phyloP scores from a whole-genome alignment of 1,140 invertebrate genomes.

The Lethocerus indicus region DNA sequence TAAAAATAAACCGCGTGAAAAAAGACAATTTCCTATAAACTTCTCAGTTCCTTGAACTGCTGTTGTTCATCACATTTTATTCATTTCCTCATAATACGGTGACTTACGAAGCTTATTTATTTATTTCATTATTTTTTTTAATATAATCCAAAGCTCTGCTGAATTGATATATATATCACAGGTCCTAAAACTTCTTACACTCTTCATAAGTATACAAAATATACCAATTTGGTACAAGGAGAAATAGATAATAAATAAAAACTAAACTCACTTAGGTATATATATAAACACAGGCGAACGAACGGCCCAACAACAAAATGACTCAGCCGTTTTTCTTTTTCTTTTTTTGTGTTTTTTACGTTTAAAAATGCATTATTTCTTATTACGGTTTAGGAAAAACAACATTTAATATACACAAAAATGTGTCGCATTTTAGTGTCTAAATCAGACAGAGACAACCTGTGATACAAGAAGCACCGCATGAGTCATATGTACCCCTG shows the following conservation, averaged over 20 bases:
- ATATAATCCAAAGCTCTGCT: constrained; percentile 11
- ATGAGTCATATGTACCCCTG: background rate
- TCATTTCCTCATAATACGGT: no score
- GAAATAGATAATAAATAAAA: constrained; percentile 13
- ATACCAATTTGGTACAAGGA: constrained; percentile 14
- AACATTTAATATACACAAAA: constrained; percentile 12
- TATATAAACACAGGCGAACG: constrained; percentile 7
- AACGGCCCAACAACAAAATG: background rate
- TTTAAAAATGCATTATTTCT: constrained; percentile 6
- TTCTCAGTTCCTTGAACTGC: constrained; percentile 5
- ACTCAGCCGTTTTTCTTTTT: background rate
- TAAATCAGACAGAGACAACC: constrained; percentile 8
- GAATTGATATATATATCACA: constrained; percentile 12
- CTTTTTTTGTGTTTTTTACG: background rate
- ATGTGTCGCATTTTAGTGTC: constrained; percentile 8
- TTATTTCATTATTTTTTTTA: constrained; percentile 3
- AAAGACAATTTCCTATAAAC: background rate
- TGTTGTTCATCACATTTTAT: background rate
- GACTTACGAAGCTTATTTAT: background rate
- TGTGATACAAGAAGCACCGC: constrained; percentile 10
- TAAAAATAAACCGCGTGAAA: constrained; percentile 2
- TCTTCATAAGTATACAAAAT: constrained; percentile 13
- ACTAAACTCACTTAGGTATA: constrained; percentile 6
- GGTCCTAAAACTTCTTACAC: constrained; percentile 9
- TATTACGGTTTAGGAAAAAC: constrained; percentile 5